Conservation (phyloP, 2,797 vertebrate species). For the Oreonectes daqikongensis region DNA sequence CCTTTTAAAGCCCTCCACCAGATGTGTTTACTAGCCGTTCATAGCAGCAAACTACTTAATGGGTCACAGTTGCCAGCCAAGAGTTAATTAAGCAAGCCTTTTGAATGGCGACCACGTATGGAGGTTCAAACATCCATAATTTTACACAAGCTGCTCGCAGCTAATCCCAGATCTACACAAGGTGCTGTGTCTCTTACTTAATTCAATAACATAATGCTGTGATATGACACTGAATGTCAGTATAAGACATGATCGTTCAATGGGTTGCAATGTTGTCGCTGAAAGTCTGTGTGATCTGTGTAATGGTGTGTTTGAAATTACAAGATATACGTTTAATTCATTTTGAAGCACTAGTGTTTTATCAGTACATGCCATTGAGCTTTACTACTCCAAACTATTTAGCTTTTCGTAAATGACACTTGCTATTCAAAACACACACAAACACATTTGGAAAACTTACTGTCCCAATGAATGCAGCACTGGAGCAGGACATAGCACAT, state of each 20-base stretch:
- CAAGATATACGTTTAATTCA: background rate
- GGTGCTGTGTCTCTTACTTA: background rate
- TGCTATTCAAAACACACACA: background rate
- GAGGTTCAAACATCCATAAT: slow-evolving; percentile 58
- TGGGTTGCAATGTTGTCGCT: slow-evolving; percentile 15
- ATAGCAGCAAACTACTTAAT: slow-evolving; percentile 90
- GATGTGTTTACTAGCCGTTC: slow-evolving; percentile 88
- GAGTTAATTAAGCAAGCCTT: slow-evolving; percentile 86
- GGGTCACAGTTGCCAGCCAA: slow-evolving; percentile 83
- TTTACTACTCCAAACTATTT: background rate
- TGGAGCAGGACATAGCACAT: slow-evolving; percentile 88
- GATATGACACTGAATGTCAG: slow-evolving; percentile 5
- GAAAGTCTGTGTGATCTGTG: background rate
- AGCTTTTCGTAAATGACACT: slow-evolving; percentile 12
- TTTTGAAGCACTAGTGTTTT: background rate
- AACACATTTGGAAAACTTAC: slow-evolving; percentile 78
- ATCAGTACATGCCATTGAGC: background rate
- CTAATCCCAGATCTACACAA: slow-evolving; percentile 23
- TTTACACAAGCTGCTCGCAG: slow-evolving; percentile 43
- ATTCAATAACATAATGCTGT: slow-evolving; percentile 24
- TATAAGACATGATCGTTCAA: slow-evolving; percentile 5
- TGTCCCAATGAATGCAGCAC: slow-evolving; percentile 83
- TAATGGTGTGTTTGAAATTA: background rate
- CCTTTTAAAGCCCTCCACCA: slow-evolving; percentile 81
- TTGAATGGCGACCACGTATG: slow-evolving; percentile 73